Percentiles rank a stretch among this genome's conserved stretches.
Evolutionary conservation across 2,113 vertebrate species (phyloP).

Genomic region (Paradoxurus hermaphroditus): DNA sequence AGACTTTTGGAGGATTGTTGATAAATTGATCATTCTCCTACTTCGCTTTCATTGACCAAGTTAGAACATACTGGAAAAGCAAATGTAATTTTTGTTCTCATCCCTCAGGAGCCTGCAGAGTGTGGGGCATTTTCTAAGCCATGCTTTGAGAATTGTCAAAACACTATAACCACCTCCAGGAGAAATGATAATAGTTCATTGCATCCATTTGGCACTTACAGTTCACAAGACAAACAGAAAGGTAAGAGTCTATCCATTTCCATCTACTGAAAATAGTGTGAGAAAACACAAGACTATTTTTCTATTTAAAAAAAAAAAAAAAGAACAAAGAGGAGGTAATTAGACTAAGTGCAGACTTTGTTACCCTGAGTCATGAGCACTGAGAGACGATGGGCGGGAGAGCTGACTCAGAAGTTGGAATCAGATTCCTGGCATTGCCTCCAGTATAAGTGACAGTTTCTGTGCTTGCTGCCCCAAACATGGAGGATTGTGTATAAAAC

Average conservation of each 20-base stretch:
- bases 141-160: slow-evolving; percentile 71
- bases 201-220: slow-evolving; percentile 47
- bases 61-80: not conserved
- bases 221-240: slow-evolving; percentile 78
- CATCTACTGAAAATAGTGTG: not conserved
- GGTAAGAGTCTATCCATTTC: slow-evolving; percentile 72
- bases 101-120: slow-evolving; percentile 79
- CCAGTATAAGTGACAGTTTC: slow-evolving; percentile 82
- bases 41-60: not conserved
- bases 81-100: slow-evolving; percentile 54
- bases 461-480: slow-evolving; percentile 82
- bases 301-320: slow-evolving; percentile 23
- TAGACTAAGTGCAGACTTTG: slow-evolving; percentile 75
- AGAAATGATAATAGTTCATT: slow-evolving; percentile 41
- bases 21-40: not conserved
- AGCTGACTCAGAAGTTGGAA: slow-evolving; percentile 84
- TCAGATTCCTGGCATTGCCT: slow-evolving; percentile 83
- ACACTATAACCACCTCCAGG: slow-evolving; percentile 56
- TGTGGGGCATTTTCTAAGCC: slow-evolving; percentile 75
- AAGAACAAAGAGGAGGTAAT: slow-evolving; percentile 66
- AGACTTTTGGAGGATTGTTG: not conserved
- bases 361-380: slow-evolving; percentile 73
- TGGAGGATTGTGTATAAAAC: slow-evolving; percentile 80
- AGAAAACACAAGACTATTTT: not conserved
- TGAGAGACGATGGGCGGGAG: slow-evolving; percentile 70